Evolutionary conservation across 1,140 invertebrate species (phyloP), one percentile per base, ranked within the genome.

Genomic region (Zophobas atratus): DNA sequence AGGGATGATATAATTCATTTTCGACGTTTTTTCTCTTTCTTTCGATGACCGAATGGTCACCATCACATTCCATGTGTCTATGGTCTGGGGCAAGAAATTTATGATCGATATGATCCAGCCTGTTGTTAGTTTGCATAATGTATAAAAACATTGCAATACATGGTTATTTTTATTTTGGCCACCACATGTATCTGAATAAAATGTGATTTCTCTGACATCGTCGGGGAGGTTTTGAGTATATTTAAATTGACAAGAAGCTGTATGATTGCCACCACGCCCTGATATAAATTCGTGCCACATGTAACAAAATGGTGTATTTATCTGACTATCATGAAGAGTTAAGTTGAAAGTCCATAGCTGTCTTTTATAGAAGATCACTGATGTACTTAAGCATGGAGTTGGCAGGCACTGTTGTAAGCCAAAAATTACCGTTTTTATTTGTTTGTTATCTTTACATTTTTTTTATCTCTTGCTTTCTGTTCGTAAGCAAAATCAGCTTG

Each of bases 351-450:
- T 46, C 43, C 43, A 46, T 8, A 46, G 8, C 43, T 46, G 43
- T 46, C 43, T 46, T 8, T 46, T 46, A 8, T 46, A 46, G 43
- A 46, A 46, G 3, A 46, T 8, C 8, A 46, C 43, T 8, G 43
- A 46, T 8, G 43, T 46, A 4, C 8, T 8, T 4, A 46, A 4
- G 8, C 8, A 4, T 46, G 43, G 8, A 8, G 43, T 46, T 46
- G 43, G 43, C 8, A 46, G 8, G 8, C 43, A 46, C 0, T 46
- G 43, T 46, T 46, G 43, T 46, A 46, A 8, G 8, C 8, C 43
- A 79, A 56, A 46, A 70, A 76, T 57, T 48, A 51, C 20, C 35
- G 6, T 48, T 74, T 57, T 76, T 34, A 46, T 34, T 46, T 35
- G 20, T 20, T 20, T 20, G 20, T 20, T 20, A 20, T 20, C 20